Evolutionary conservation across 2,113 vertebrate species (phyloP).

Genomic region (Pomatorhinus ruficollis): DNA sequence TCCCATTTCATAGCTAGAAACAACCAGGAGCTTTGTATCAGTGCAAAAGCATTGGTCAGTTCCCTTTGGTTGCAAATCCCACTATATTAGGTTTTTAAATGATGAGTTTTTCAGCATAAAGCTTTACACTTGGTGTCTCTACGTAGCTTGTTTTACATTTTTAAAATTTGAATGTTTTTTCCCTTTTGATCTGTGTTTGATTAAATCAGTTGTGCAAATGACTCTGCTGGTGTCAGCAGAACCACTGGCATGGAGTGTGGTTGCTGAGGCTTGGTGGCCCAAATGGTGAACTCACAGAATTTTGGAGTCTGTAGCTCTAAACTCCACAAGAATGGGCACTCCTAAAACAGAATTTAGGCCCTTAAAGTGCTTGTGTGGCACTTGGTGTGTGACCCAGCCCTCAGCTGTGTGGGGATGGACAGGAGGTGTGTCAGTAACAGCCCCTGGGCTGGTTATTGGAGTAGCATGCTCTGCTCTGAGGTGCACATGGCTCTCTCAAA

Average conservation of each 20-base stretch:
- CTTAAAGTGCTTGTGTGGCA: background rate
- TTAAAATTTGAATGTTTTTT: background rate
- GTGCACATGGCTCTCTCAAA: background rate
- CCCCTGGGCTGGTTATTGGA: background rate
- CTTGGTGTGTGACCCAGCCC: background rate
- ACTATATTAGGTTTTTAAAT: background rate
- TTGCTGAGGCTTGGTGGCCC: background rate
- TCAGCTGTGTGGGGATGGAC: background rate
- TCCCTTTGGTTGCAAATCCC: background rate
- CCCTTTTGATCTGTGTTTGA: background rate
- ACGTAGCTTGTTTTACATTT: background rate
- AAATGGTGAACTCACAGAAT: background rate
- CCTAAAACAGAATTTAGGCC: background rate
- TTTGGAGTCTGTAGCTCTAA: background rate
- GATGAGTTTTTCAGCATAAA: background rate
- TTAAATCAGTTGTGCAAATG: background rate
- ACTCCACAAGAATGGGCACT: background rate
- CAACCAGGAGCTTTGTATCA: background rate
- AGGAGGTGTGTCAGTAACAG: background rate
- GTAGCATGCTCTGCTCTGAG: background rate
- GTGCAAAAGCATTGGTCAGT: background rate
- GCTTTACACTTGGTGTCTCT: background rate
- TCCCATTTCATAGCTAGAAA: background rate
- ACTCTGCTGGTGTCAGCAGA: background rate
- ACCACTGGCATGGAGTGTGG: background rate